A percentile compares a stretch with the other conserved stretches of the same genome.
Evolutionary conservation across 2,888 invertebrate genomes (phyloP).

Genomic region (Caenorhabditis angaria): DNA sequence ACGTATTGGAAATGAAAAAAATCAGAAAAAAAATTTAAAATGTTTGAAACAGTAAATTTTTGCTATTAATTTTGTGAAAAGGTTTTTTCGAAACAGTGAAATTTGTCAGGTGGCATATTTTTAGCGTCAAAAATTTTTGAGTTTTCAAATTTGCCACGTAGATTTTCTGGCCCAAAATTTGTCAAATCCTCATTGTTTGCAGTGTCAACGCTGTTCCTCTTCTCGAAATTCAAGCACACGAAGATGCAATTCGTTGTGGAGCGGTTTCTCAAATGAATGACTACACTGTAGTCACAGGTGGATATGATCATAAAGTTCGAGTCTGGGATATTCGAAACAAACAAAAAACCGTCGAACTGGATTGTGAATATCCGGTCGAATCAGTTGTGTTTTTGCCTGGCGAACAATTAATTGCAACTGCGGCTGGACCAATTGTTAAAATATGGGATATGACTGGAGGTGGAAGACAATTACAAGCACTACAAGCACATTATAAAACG

Average conservation of each 20-base stretch:
- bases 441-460: constrained; percentile 89
- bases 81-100: too few relatives aligned
- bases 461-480: constrained; percentile 83
- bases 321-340: constrained; percentile 80
- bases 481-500: constrained; percentile 94
- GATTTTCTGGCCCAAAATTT: too few relatives aligned
- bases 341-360: constrained; percentile 74
- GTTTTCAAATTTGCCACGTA: too few relatives aligned
- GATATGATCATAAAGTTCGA: constrained; percentile 77
- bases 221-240: constrained; percentile 57
- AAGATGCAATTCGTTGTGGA: constrained; percentile 64
- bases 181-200: neutral
- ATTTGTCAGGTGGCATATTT: too few relatives aligned
- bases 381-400: constrained; percentile 86
- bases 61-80: too few relatives aligned
- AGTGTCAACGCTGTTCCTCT: constrained; percentile 42
- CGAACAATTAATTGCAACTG: constrained; percentile 88
- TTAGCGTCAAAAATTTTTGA: too few relatives aligned
- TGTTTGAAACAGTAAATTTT: neutral
- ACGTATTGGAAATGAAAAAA: too few relatives aligned
- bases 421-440: constrained; percentile 76
- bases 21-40: too few relatives aligned
- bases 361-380: constrained; percentile 90
- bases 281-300: constrained; percentile 62
- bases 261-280: constrained; percentile 51